Percentiles rank a stretch among this genome's conserved stretches.
Evolutionary conservation across 2,888 invertebrate genomes (phyloP).

Genomic region (Adelognathus sp.): DNA sequence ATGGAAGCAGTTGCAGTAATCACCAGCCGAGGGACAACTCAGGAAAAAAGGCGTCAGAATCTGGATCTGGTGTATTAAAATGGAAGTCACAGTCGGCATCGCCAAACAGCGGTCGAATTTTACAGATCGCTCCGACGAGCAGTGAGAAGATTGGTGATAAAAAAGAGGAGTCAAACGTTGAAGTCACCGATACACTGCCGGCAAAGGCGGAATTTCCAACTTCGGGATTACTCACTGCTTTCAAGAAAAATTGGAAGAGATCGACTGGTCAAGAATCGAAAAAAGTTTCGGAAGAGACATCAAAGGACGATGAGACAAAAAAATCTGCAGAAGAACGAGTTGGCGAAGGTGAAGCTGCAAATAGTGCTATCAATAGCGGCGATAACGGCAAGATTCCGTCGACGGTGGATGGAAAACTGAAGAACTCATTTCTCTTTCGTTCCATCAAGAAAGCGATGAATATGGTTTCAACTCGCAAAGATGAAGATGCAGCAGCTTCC

Average conservation of each 20-base stretch:
- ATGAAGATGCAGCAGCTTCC: background rate
- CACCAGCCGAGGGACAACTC: background rate
- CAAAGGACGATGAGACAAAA: background rate
- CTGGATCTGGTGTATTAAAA: background rate
- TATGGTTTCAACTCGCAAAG: slow-evolving; percentile 31
- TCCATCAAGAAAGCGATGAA: slow-evolving; percentile 52
- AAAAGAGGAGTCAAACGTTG: background rate
- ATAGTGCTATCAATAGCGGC: too few relatives aligned
- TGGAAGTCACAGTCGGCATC: background rate
- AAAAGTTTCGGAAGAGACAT: background rate
- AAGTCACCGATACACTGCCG: background rate
- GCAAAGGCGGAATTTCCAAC: background rate
- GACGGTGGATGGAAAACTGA: slow-evolving; percentile 35
- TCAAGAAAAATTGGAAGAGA: slow-evolving; percentile 4
- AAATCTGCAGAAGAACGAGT: background rate
- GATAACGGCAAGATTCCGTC: background rate
- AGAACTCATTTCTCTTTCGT: slow-evolving; percentile 47
- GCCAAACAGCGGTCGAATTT: background rate
- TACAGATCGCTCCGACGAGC: background rate
- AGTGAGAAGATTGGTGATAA: background rate
- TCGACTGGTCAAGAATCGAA: background rate
- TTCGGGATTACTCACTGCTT: background rate
- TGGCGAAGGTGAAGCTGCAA: background rate
- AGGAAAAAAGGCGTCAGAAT: background rate
- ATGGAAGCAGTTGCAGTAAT: background rate